phyloP scores from a whole-genome alignment of 2,888 invertebrate genomes.

The Helleia helle region DNA sequence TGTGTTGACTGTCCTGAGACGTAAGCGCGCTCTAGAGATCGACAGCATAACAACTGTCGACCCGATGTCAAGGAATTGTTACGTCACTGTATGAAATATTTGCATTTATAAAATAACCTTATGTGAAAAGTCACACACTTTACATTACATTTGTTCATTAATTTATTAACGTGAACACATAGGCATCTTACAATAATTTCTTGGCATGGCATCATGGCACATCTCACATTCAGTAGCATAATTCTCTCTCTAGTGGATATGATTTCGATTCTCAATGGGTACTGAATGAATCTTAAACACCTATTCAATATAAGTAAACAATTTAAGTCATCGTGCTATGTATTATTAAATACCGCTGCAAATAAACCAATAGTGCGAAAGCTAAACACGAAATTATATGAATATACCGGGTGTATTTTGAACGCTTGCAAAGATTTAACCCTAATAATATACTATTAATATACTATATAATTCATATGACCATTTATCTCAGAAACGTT shows the following conservation, averaged over 20 bases:
- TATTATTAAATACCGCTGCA: neutral
- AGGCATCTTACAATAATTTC: constrained; percentile 58
- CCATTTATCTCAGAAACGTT: no score
- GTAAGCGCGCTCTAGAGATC: no score
- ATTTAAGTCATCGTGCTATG: neutral
- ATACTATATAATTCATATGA: no score
- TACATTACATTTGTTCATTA: constrained; percentile 19
- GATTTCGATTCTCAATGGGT: constrained; percentile 3
- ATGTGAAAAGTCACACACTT: neutral
- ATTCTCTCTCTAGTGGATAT: neutral
- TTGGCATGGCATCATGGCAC: constrained; percentile 65
- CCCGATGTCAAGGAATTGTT: no score
- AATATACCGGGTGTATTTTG: no score
- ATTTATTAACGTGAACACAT: constrained; percentile 49
- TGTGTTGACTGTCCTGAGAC: no score
- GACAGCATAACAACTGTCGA: no score
- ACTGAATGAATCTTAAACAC: neutral
- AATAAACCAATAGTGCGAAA: neutral
- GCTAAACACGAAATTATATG: no score
- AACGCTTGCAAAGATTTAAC: no score
- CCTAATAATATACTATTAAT: no score
- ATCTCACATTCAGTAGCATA: constrained; percentile 10
- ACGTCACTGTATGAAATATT: no score
- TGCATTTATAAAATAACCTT: neutral
- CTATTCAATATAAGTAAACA: neutral